Base-by-base conservation (phyloP, 30 jellyfish, hydroid and myxozoan genomes). In the Pelagia noctiluca region DNA sequence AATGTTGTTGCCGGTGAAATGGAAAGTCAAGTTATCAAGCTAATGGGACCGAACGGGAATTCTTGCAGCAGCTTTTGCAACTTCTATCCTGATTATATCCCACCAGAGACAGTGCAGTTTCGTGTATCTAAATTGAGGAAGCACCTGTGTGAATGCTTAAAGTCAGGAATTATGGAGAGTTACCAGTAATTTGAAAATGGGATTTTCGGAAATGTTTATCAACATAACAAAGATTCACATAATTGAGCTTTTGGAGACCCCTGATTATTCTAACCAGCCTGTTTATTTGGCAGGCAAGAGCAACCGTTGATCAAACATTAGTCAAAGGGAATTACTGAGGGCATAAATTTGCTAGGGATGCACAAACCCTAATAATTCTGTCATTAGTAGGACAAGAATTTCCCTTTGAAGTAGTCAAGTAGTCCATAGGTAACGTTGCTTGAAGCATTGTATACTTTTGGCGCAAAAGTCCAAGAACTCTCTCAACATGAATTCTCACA, bases 391-490 rank as follows among this genome's bases (percentile, higher is more conserved):
- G 85, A 70, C 79, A 49, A 63, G 81, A 21, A 32, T 46, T 79
- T 63, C 89, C 82, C 26, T 79, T 79, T 42, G 82, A 25, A 21
- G 65, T 35, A 67, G 79, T 67, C 78, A 82, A 34, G 78, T 76
- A 67, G 85, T 82, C 82, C 25, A 79, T 82, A 46, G 92, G 78
- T 82, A 67, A n/a, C n/a, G n/a, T n/a, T n/a, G n/a, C n/a, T n/a
- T n/a, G n/a, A n/a, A n/a, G n/a, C n/a, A n/a, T n/a, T 57, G 83
- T 54, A 48, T 48, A 83, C 46, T 71, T 83, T 71, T 72, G 73
- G 68, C 84, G 76, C 84, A 81, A 81, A 33, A 48, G 91, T 68
- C 91, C 91, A 38, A 81, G 65, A 66, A 65, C 84, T 65, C 91
- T n/a, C n/a, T n/a, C n/a, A n/a, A n/a, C n/a, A n/a, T n/a, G n/a